phyloP scores from a whole-genome alignment of 2,888 invertebrate species.

The Mythimna loreyi region DNA sequence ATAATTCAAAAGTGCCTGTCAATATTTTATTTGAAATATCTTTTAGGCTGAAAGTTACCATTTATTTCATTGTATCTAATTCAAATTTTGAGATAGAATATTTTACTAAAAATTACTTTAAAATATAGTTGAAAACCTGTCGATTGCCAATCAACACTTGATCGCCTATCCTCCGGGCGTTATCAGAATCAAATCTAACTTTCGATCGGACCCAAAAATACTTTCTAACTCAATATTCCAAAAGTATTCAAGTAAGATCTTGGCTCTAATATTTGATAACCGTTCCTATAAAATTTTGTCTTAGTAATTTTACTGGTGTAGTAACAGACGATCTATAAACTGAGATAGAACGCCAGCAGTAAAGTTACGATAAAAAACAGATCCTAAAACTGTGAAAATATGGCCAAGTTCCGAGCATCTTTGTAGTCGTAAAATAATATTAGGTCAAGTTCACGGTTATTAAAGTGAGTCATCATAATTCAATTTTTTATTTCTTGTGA shows the following conservation, averaged over 20 bases:
- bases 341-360: conserved; percentile 53
- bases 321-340: conserved; percentile 60
- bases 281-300: conserved; percentile 47
- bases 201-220: conserved; percentile 38
- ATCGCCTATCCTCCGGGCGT: conserved; percentile 18
- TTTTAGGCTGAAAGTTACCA: too few relatives aligned
- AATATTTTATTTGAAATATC: too few relatives aligned
- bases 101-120: too few relatives aligned
- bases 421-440: conserved; percentile 56
- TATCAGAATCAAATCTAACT: conserved; percentile 54
- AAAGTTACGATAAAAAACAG: conserved; percentile 62
- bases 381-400: conserved; percentile 43
- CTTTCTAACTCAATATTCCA: conserved; percentile 48
- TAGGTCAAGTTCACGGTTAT: conserved; percentile 43
- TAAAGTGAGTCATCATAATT: conserved; percentile 42
- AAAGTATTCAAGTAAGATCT: conserved; percentile 41
- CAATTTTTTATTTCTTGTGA: conserved; percentile 17
- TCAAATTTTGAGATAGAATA: too few relatives aligned
- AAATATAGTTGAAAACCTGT: conserved; percentile 11
- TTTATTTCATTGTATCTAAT: too few relatives aligned
- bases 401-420: conserved; percentile 24
- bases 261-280: conserved; percentile 55
- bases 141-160: conserved; percentile 40
- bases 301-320: conserved; percentile 51
- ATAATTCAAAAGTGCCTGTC: too few relatives aligned